Evolutionary conservation across 2,888 invertebrate genomes (phyloP).

Genomic region (Cynaeus angustus): DNA sequence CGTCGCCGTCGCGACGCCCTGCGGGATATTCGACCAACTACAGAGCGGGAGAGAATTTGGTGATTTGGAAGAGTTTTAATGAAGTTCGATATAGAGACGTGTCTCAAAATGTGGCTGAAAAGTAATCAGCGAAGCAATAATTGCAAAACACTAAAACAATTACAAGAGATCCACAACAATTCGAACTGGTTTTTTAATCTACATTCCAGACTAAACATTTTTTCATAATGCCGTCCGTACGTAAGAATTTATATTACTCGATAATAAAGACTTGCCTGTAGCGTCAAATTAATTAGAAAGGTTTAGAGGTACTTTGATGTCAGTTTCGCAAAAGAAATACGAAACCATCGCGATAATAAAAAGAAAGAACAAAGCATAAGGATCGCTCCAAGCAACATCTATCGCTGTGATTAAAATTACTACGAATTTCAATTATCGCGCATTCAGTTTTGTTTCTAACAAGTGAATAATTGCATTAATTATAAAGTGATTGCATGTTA

Average conservation of each 20-base stretch:
- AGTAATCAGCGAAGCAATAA: background rate
- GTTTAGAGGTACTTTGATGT: constrained; percentile 52
- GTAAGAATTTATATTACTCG: constrained; percentile 24
- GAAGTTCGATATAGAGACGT: constrained; percentile 15
- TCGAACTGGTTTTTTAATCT: background rate
- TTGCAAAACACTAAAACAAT: background rate
- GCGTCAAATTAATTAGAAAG: constrained; percentile 52
- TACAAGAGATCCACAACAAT: too few species aligned
- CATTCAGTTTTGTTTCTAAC: constrained; percentile 16
- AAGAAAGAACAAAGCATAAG: constrained; percentile 42
- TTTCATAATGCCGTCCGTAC: constrained; percentile 9
- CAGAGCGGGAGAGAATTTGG: constrained; percentile 13
- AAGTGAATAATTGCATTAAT: constrained; percentile 41
- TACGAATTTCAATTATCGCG: constrained; percentile 34
- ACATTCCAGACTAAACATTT: background rate
- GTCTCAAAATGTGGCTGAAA: background rate
- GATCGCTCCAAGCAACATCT: constrained; percentile 27
- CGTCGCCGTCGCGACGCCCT: constrained; percentile 29
- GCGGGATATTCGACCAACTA: constrained; percentile 28
- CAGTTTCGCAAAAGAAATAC: constrained; percentile 45
- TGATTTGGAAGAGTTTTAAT: constrained; percentile 20
- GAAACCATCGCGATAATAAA: constrained; percentile 40
- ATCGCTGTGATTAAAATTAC: constrained; percentile 41
- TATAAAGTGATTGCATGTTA: constrained; percentile 19
- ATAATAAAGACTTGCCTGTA: constrained; percentile 39